Conservation (phyloP, 2,797 vertebrate species). For the Tolypeutes matacus region DNA sequence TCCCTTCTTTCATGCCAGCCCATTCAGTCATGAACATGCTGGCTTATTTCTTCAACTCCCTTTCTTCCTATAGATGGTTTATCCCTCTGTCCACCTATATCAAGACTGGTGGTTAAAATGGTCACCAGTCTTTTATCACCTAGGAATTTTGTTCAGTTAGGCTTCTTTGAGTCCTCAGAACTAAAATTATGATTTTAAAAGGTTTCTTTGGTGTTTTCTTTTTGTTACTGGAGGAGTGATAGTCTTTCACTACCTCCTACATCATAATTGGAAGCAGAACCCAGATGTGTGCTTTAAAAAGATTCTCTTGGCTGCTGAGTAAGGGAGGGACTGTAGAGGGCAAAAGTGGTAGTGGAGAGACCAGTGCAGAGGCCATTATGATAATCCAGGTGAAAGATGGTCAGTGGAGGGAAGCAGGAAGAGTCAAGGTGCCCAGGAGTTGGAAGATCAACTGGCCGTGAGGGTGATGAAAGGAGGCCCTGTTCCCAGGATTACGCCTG, state of each 20-base stretch:
- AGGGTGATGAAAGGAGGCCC: background rate
- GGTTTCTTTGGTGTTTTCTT: background rate
- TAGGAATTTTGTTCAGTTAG: background rate
- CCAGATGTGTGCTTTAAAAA: background rate
- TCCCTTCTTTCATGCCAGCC: background rate
- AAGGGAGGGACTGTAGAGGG: background rate
- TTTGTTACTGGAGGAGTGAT: accelerated
- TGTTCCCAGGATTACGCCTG: background rate
- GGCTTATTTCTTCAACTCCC: background rate
- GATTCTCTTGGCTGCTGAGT: too few relatives aligned
- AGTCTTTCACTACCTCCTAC: too few relatives aligned
- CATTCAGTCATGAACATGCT: accelerated
- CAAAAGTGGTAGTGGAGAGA: background rate
- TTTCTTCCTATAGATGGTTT: background rate
- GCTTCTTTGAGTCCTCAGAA: background rate
- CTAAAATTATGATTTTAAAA: background rate
- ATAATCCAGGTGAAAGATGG: too few relatives aligned
- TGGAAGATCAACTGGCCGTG: too few relatives aligned
- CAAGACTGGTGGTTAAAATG: accelerated
- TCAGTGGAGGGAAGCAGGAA: too few relatives aligned
- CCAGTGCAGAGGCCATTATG: background rate
- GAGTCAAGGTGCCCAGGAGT: accelerated
- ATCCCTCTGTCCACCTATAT: background rate
- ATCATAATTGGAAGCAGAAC: background rate
- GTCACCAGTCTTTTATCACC: background rate